Conservation (phyloP, 2,113 vertebrate genomes). For the Crotalus tigris region DNA sequence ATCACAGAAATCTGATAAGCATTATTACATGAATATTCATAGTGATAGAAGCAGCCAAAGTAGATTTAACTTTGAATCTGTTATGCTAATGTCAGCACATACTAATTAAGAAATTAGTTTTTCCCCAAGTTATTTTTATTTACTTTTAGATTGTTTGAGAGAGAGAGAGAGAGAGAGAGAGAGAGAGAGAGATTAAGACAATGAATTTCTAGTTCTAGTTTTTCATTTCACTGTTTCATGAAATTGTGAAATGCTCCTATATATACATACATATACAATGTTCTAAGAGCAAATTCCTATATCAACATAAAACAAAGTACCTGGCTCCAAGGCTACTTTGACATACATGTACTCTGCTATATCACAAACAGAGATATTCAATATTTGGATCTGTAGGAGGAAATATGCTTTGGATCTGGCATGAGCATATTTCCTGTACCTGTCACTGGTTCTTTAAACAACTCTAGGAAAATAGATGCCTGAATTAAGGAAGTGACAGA, state of each 20-base stretch:
- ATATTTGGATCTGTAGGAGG: not conserved
- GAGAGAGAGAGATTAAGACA: not conserved
- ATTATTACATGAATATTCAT: not conserved
- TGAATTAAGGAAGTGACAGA: not conserved
- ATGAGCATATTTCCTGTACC: not conserved
- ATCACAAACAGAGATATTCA: not conserved
- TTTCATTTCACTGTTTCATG: not conserved
- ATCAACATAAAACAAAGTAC: not conserved
- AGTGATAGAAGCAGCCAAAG: not conserved
- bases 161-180: not conserved
- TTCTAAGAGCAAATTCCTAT: not conserved
- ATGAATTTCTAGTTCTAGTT: not conserved
- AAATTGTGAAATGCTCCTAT: not conserved
- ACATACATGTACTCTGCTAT: not conserved
- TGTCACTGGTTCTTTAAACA: not conserved
- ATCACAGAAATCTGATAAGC: not conserved
- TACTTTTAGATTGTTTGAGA: constrained; percentile 6
- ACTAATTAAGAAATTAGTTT: not conserved
- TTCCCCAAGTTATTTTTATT: not conserved
- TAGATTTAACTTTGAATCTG: not conserved
- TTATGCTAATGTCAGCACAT: not conserved
- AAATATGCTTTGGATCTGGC: not conserved
- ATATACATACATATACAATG: not conserved
- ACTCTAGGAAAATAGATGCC: not conserved
- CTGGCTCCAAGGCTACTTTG: not conserved